Base-by-base conservation (phyloP, 2,113 vertebrate genomes). In the Oryzias melastigma region DNA sequence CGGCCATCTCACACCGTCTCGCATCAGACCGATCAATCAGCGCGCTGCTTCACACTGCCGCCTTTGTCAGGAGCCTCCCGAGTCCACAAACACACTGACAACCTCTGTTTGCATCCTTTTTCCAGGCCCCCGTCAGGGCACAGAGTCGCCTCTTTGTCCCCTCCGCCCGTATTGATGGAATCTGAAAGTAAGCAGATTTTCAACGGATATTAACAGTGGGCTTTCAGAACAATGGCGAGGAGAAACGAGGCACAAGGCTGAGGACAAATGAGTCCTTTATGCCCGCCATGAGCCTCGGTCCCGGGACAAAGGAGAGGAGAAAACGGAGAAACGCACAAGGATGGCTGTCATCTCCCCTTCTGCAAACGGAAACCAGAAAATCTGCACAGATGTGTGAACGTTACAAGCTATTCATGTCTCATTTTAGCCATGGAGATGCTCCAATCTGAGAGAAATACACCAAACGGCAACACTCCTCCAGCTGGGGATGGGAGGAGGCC, bases 161-260 rank as follows among this genome's bases (percentile, higher is more conserved):
- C 70, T 73, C 79, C 71, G 15, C 76, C 81, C 52, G 66, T 78
- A 80, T 79, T 82, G 85, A 83, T 80, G 83, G 89, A 90, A 90
- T 90, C 82, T 89, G 85, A 90, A 90, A 89, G 88, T 91, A 91
- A 91, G 89, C 89, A 89, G 88, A 91, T 89, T 90, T 87, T 75
- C 67, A 77, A 83, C 68, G 81, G 83, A 88, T 86, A 86, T 87
- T 85, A 88, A 86, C 78, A 84, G 87, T 82, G 83, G 82, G 78
- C 70, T 45, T 57, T 20, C 62, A 72, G 84, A 89, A 90, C 89
- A 91, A 91, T 88, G 82, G 84, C 0, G 22, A 24, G 16, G 78
- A 71, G 73, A 75, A 68, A 65, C 58, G 47, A 61, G 73, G 80
- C 78, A 70, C 80, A 87, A 71, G 73, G 62, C 67, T 59, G 78